Conservation (phyloP, 2,797 vertebrate species). For the Scolopax rusticola region DNA sequence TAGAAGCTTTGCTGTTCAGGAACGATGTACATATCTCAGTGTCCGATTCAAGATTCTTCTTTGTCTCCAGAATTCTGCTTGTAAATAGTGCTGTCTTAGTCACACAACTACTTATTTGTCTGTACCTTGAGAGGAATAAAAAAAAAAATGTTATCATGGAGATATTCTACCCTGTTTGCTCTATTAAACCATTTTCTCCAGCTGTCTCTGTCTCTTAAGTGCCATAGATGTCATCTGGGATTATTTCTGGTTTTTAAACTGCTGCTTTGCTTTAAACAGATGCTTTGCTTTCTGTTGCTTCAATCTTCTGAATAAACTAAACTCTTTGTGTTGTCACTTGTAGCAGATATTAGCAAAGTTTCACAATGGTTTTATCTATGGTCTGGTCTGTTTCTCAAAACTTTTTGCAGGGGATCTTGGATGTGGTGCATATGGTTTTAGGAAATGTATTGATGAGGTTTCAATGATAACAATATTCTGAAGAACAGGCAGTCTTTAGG, state of each 20-base stretch:
- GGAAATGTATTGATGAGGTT: neutral
- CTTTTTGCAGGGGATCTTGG: neutral
- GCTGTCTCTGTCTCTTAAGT: neutral
- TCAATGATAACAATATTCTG: neutral
- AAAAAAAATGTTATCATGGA: neutral
- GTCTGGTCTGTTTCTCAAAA: neutral
- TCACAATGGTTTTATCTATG: neutral
- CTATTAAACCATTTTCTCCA: neutral
- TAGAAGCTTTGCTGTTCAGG: neutral
- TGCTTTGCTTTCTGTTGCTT: neutral
- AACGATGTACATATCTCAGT: neutral
- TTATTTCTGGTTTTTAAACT: neutral
- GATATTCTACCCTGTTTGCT: neutral
- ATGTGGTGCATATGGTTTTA: neutral
- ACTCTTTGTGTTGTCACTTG: neutral
- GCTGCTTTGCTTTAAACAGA: neutral
- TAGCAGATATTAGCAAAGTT: neutral
- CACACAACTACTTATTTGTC: neutral
- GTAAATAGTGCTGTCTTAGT: neutral
- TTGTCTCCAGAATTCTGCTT: neutral
- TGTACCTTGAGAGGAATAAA: neutral
- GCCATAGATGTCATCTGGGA: neutral
- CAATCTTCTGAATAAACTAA: neutral
- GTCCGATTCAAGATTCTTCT: neutral
- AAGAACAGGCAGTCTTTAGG: neutral